phyloP scores from a whole-genome alignment of 2,888 invertebrate genomes.

The Colostygia pectinataria region DNA sequence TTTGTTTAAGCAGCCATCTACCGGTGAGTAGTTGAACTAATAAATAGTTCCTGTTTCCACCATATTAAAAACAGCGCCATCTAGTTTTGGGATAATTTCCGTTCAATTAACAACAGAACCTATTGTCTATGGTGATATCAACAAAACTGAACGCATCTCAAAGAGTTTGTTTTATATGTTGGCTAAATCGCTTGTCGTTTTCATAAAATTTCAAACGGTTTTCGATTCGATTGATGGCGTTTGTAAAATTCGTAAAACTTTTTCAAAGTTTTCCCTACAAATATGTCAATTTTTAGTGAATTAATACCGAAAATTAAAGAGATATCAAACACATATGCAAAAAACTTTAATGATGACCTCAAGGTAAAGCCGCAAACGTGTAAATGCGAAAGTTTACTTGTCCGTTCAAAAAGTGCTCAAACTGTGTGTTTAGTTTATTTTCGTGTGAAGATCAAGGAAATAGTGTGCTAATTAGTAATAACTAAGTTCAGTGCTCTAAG shows the following conservation, averaged over 20 bases:
- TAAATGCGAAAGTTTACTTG: conserved; percentile 4
- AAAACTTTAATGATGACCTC: conserved; percentile 60
- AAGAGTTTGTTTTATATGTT: conserved; percentile 37
- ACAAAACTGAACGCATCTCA: conserved; percentile 7
- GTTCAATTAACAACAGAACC: neutral
- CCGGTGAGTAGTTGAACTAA: conserved; percentile 7
- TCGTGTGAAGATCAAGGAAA: neutral
- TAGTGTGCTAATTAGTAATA: conserved; percentile 4
- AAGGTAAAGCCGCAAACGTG: conserved; percentile 54
- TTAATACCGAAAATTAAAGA: conserved; percentile 61
- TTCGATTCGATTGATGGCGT: conserved; percentile 61
- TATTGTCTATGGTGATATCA: conserved; percentile 16
- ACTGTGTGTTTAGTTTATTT: conserved; percentile 14
- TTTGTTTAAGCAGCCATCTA: conserved; percentile 15
- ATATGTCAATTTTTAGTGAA: conserved; percentile 74
- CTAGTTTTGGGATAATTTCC: neutral
- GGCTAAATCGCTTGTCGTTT: conserved; percentile 39
- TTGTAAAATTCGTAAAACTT: conserved; percentile 60
- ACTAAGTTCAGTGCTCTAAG: conserved; percentile 17
- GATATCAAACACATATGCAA: conserved; percentile 54
- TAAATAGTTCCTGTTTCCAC: too few relatives aligned
- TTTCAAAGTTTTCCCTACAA: conserved; percentile 51
- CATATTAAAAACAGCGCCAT: neutral
- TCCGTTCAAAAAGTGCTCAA: neutral
- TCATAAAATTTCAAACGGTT: conserved; percentile 78